Evolutionary conservation across 1,140 invertebrate genomes (phyloP), one percentile per base, ranked within the genome.

Genomic region (Drosophila rhopaloa): DNA sequence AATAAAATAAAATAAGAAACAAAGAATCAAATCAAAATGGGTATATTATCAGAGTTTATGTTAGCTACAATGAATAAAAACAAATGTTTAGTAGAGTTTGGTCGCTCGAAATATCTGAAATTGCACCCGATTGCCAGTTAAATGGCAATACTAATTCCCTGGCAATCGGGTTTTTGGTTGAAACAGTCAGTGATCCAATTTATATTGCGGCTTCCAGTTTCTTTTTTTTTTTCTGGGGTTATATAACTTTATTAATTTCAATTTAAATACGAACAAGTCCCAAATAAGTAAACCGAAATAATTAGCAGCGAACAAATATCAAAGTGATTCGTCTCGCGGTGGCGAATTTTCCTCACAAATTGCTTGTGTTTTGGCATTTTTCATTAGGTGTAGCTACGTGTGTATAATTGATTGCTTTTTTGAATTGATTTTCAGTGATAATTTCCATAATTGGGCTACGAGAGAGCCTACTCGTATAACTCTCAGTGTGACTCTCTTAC

Each of bases 241-340:
- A 88, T 70, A 58, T 88, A 88, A 61, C 79, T 86, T 86, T 88
- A 88, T 86, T 86, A 65, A 59, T 76, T 85, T 63, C 55, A 77
- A 73, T 84, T 62, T 66, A 73, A 83, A 54, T 83, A 63, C 74
- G 62, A 53, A 68, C 66, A 50, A 60, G 47, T 73, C 70, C 70
- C 68, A 73, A 73, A 60, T 67, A 76, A 76, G 53, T 76, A 54
- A 76, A 76, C 60, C 41, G 61, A 76, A 76, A 66, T 40, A 71
- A 71, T 46, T 58, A 71, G 67, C 67, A 70, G 67, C 67, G 43
- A 70, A 58, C 60, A 65, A 67, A 54, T 76, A 67, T 76, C 62
- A 58, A 54, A 76, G 47, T 58, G 19, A 76, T 51, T 75, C 16
- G 32, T 32, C 47, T 50, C 14, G 48, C 47, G 35, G 19, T 14